These are phyloP conservation scores for Nyctibius bracteatus DNA, from an alignment of 2,113 vertebrate genomes.

Conservation along the genomic window DNA sequence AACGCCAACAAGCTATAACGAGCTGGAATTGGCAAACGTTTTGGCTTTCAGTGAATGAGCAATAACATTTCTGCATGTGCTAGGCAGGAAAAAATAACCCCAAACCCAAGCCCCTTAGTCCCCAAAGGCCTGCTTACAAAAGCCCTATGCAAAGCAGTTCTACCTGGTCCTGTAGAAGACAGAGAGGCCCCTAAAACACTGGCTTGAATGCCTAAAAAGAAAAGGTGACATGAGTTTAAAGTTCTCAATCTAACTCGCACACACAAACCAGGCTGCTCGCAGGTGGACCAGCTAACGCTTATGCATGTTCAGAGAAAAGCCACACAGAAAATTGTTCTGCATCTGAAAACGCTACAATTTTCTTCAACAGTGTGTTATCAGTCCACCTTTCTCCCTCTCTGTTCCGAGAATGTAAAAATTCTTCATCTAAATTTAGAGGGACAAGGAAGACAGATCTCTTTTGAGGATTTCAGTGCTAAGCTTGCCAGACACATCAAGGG, in stretches of 20 bases:
- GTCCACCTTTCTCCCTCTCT: conserved; percentile 27
- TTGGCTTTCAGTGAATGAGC: background rate
- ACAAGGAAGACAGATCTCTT: conserved; percentile 18
- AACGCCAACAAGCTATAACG: background rate
- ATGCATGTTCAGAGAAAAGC: background rate
- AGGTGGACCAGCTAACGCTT: background rate
- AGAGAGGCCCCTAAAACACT: conserved; percentile 63
- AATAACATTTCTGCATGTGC: conserved; percentile 28
- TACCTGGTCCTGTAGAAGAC: conserved; percentile 63
- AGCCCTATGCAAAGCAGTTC: conserved; percentile 60
- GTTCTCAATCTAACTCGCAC: conserved; percentile 34
- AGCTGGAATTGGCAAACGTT: background rate
- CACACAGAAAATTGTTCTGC: background rate
- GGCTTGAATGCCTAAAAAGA: conserved; percentile 61
- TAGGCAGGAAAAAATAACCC: conserved; percentile 25
- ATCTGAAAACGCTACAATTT: background rate
- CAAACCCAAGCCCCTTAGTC: conserved; percentile 44
- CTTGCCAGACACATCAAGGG: conserved; percentile 49
- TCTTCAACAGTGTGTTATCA: background rate
- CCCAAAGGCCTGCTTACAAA: conserved; percentile 53
- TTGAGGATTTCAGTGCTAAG: conserved; percentile 46
- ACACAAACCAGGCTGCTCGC: background rate
- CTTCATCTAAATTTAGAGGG: conserved; percentile 57
- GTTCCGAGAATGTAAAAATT: conserved; percentile 1
- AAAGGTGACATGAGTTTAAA: conserved; percentile 59